phyloP scores from a whole-genome alignment of 2,797 vertebrate genomes.

The Adelosebastes latens region DNA sequence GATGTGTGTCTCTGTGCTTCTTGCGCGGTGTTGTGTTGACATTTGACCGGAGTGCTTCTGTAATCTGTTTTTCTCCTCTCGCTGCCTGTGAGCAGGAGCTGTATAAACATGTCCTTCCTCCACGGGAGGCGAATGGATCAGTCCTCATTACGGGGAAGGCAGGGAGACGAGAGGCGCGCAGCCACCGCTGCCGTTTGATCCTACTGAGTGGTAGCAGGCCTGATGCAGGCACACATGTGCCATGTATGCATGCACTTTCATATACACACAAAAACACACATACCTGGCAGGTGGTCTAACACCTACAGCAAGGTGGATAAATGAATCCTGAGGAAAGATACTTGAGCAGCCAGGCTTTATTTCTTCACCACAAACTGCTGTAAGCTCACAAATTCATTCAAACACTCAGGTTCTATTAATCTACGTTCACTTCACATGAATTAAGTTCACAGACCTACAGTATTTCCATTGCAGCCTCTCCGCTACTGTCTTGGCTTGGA shows the following conservation, averaged over 20 bases:
- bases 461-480: neutral
- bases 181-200: slow-evolving; percentile 47
- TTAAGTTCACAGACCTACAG: neutral
- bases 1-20: slow-evolving; percentile 71
- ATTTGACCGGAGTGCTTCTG: slow-evolving; percentile 77
- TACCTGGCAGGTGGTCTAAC: slow-evolving; percentile 4
- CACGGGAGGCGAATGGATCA: slow-evolving; percentile 75
- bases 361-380: neutral
- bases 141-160: slow-evolving; percentile 74
- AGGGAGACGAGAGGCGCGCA: slow-evolving; percentile 45
- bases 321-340: neutral
- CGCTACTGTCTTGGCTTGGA: neutral
- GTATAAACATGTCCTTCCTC: slow-evolving; percentile 81
- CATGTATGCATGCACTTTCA: neutral
- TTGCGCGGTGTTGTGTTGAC: slow-evolving; percentile 72
- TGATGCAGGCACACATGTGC: neutral
- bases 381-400: neutral
- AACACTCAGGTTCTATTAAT: neutral
- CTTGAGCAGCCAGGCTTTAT: neutral
- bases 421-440: neutral
- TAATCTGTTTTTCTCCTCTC: slow-evolving; percentile 79
- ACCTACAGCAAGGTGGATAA: neutral
- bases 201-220: slow-evolving; percentile 37
- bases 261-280: neutral
- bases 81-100: slow-evolving; percentile 77